These are phyloP conservation scores for Chauna torquata DNA, from an alignment of 2,113 vertebrate species.

Conservation along the genomic window DNA sequence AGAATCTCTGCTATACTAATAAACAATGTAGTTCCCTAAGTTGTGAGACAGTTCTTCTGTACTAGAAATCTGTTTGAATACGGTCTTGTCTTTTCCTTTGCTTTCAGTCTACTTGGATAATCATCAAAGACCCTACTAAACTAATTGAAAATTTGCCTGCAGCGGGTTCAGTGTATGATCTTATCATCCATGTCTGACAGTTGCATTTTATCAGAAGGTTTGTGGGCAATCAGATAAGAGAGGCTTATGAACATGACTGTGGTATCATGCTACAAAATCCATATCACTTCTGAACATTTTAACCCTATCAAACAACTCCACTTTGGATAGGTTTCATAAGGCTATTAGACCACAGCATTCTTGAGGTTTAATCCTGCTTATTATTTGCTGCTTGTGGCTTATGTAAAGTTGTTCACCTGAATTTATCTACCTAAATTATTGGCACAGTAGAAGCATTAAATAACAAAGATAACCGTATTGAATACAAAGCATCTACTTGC, in stretches of 20 bases:
- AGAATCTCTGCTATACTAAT: not conserved
- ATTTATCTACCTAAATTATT: not conserved
- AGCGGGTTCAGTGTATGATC: not conserved
- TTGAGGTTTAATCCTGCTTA: not conserved
- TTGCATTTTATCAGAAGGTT: not conserved
- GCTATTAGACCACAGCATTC: not conserved
- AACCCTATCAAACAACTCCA: not conserved
- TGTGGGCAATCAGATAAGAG: not conserved
- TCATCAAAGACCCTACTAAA: not conserved
- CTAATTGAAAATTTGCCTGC: not conserved
- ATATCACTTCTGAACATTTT: fast-evolving
- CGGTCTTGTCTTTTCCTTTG: not conserved
- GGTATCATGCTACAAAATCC: not conserved
- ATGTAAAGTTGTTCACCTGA: not conserved
- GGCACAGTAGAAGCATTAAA: not conserved
- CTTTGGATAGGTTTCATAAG: not conserved
- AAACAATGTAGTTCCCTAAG: not conserved
- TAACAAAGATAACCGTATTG: not conserved
- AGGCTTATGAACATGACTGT: not conserved
- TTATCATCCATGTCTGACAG: not conserved
- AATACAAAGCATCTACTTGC: not conserved
- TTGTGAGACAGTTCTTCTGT: not conserved
- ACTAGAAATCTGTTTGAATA: not conserved
- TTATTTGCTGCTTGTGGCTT: not conserved
- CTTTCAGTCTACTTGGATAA: not conserved